A percentile compares a stretch with the other conserved stretches of the same genome.
Conservation (phyloP, 1,140 invertebrate species). For the Microplitis demolitor region DNA sequence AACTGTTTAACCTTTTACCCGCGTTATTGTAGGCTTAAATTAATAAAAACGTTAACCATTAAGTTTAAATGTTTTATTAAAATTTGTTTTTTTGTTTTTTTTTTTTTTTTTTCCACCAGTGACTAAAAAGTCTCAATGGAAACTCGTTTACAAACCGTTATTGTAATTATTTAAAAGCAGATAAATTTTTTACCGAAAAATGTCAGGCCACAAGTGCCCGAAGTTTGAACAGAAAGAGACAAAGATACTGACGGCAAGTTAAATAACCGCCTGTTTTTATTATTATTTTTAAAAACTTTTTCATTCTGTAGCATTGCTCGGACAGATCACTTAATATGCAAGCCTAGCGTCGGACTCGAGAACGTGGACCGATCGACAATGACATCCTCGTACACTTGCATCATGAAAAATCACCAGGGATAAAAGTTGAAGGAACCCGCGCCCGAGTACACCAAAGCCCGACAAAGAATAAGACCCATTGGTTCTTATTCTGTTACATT, state of each 20-base stretch:
- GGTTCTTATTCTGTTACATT: constrained; percentile 38
- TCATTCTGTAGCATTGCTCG: no score
- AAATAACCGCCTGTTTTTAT: neutral
- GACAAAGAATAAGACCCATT: constrained; percentile 8
- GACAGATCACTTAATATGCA: neutral
- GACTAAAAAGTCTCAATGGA: no score
- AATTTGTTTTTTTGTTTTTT: no score
- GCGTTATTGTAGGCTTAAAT: no score
- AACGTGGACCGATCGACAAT: constrained; percentile 7
- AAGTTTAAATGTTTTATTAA: no score
- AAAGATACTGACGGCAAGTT: constrained; percentile 22
- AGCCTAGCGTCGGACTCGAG: neutral
- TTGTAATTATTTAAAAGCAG: no score
- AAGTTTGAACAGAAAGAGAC: no score
- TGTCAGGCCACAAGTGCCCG: no score
- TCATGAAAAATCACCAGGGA: constrained; percentile 45
- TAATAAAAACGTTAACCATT: no score
- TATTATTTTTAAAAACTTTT: neutral
- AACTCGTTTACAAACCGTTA: no score
- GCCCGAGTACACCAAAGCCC: constrained; percentile 14
- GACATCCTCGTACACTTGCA: neutral
- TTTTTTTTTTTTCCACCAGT: no score
- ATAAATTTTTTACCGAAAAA: no score
- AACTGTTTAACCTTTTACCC: constrained; percentile 27
- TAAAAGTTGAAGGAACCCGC: constrained; percentile 14